Evolutionary conservation across 2,888 invertebrate species (phyloP).

Genomic region (Cerastis leucographa): DNA sequence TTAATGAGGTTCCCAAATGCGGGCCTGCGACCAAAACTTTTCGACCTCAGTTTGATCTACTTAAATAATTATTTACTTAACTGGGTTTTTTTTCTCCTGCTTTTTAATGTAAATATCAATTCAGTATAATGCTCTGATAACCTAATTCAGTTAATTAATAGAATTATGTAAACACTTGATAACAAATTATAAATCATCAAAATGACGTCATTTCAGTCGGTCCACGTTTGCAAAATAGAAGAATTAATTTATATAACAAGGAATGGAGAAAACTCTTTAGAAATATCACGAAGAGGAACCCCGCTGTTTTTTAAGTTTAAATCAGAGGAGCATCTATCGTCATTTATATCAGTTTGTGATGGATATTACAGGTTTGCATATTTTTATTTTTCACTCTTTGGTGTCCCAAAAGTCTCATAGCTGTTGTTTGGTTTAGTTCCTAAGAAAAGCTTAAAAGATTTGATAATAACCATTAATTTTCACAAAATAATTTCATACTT

Average conservation of each 20-base stretch:
- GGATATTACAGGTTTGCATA: conserved; percentile 94
- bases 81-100: not conserved
- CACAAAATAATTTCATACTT: too few species aligned
- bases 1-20: not conserved
- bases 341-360: conserved; percentile 95
- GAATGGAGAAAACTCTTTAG: conserved; percentile 93
- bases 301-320: conserved; percentile 94
- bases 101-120: conserved; percentile 4
- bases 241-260: conserved; percentile 96
- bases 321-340: conserved; percentile 92
- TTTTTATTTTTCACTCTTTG: not conserved
- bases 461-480: too few species aligned
- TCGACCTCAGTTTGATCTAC: not conserved
- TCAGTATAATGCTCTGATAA: not conserved
- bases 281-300: conserved; percentile 95
- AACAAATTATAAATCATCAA: conserved; percentile 12
- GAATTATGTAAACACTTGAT: conserved; percentile 11
- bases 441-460: not conserved
- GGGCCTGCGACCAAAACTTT: not conserved
- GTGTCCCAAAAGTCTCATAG: not conserved
- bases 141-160: not conserved
- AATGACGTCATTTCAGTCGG: conserved; percentile 90
- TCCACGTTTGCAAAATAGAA: conserved; percentile 94
- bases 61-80: conserved; percentile 5
- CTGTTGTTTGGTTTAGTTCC: not conserved